Percentiles rank a stretch among this genome's conserved stretches.
These are phyloP conservation scores for Mimachlamys varia DNA, from an alignment of 2,888 invertebrate genomes.

Conservation along the genomic window DNA sequence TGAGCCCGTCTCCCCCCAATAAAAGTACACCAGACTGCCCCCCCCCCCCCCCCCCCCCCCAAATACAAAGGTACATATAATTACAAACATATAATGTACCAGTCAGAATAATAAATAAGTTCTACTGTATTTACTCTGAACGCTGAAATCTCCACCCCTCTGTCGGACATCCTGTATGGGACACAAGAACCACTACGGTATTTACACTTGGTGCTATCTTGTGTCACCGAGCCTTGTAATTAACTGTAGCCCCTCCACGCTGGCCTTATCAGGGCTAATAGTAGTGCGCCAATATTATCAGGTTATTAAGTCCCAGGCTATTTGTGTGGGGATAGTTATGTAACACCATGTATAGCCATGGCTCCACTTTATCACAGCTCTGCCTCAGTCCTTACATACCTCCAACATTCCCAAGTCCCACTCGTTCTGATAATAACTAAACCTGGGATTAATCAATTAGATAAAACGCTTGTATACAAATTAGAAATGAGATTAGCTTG, in stretches of 20 bases:
- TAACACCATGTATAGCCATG: not conserved
- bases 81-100: too few relatives aligned
- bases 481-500: conserved; percentile 17
- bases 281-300: not conserved
- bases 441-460: conserved; percentile 3
- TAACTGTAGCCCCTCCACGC: conserved; percentile 23
- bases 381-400: not conserved
- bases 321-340: not conserved
- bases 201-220: not conserved
- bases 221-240: conserved; percentile 17
- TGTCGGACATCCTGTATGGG: not conserved
- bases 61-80: too few relatives aligned
- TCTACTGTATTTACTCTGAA: too few relatives aligned
- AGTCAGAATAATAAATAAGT: too few relatives aligned
- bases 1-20: too few relatives aligned
- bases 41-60: too few relatives aligned
- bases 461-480: conserved; percentile 15
- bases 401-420: conserved; percentile 10
- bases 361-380: not conserved
- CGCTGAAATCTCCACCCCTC: not conserved
- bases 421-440: not conserved
- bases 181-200: not conserved
- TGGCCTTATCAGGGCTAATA: conserved; percentile 25
- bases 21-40: too few relatives aligned
- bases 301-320: conserved; percentile 11